Percentiles rank a stretch among this genome's conserved stretches.
phyloP scores from a whole-genome alignment of 2,113 vertebrate species.

The Menidia beryllina region DNA sequence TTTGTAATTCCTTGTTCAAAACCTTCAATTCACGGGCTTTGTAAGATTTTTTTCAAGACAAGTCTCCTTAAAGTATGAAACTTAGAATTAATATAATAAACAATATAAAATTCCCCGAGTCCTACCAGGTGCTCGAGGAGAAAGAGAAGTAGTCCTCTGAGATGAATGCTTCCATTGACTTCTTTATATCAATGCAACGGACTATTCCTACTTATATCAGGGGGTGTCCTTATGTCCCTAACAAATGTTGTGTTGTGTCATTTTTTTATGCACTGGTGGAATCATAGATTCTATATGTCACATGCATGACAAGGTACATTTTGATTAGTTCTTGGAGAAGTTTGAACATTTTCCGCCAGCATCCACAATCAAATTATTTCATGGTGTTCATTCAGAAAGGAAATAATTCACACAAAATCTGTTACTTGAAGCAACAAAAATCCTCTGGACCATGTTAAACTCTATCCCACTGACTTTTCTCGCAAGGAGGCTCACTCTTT shows the following conservation, averaged over 20 bases:
- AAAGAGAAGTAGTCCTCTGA: neutral
- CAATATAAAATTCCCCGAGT: neutral
- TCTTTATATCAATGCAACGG: neutral
- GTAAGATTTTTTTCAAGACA: slow-evolving; percentile 10
- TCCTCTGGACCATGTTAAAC: slow-evolving; percentile 49
- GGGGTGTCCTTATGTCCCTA: neutral
- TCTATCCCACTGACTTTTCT: slow-evolving; percentile 58
- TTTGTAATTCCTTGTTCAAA: too few species aligned
- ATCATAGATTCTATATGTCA: too few species aligned
- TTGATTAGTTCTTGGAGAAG: neutral
- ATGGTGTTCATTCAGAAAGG: neutral
- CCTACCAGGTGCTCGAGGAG: neutral
- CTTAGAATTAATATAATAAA: slow-evolving; percentile 17
- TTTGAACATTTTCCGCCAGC: neutral
- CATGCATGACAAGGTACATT: neutral
- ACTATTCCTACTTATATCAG: neutral
- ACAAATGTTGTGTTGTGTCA: too few species aligned
- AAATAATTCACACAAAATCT: neutral
- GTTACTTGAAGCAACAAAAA: slow-evolving; percentile 27
- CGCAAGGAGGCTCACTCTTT: slow-evolving; percentile 51
- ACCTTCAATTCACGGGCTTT: slow-evolving; percentile 26
- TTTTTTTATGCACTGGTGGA: too few species aligned
- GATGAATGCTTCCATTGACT: slow-evolving; percentile 8
- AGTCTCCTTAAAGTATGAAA: slow-evolving; percentile 1
- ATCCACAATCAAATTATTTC: neutral